Conservation (phyloP, 37 sponge, comb jelly and placozoan species). For the Ianthella basta region DNA sequence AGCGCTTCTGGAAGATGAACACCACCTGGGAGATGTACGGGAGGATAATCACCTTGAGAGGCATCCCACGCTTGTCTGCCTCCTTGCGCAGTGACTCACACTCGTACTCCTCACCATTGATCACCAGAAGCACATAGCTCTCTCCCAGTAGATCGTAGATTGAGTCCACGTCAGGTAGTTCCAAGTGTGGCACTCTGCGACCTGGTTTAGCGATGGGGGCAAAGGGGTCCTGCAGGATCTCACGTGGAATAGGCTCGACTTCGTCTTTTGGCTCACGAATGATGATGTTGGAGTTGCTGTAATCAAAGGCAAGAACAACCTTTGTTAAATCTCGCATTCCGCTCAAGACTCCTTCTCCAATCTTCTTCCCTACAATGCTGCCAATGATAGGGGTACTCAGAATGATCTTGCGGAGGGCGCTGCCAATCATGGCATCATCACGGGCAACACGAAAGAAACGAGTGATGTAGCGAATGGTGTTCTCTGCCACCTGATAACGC, state of each 20-base stretch:
- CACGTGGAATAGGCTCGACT: background rate
- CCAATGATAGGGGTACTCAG: background rate
- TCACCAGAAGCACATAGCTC: slow-evolving; percentile 55
- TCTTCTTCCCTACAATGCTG: background rate
- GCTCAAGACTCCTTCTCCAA: background rate
- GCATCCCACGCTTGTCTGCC: slow-evolving; percentile 37
- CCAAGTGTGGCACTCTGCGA: slow-evolving; percentile 76
- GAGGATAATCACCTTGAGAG: slow-evolving; percentile 26
- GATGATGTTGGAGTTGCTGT: slow-evolving; percentile 63
- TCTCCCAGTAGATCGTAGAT: slow-evolving; percentile 74
- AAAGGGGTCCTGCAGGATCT: slow-evolving; percentile 8
- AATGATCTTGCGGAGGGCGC: background rate
- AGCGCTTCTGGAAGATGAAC: slow-evolving; percentile 57
- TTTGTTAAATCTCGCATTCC: background rate
- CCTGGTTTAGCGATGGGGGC: slow-evolving; percentile 67
- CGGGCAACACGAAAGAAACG: slow-evolving; percentile 29
- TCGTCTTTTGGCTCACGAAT: slow-evolving; percentile 43
- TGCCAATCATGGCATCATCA: background rate
- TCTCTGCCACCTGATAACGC: slow-evolving; percentile 46
- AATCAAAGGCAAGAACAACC: slow-evolving; percentile 67
- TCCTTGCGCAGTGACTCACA: slow-evolving; percentile 45
- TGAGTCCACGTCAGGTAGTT: slow-evolving; percentile 47
- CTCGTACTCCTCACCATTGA: slow-evolving; percentile 61
- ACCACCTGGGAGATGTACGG: slow-evolving; percentile 46
- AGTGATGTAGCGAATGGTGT: slow-evolving; percentile 25